A percentile compares a stretch with the other conserved stretches of the same genome.
phyloP scores from a whole-genome alignment of 1,140 invertebrate genomes.

The Caenorhabditis tropicalis region DNA sequence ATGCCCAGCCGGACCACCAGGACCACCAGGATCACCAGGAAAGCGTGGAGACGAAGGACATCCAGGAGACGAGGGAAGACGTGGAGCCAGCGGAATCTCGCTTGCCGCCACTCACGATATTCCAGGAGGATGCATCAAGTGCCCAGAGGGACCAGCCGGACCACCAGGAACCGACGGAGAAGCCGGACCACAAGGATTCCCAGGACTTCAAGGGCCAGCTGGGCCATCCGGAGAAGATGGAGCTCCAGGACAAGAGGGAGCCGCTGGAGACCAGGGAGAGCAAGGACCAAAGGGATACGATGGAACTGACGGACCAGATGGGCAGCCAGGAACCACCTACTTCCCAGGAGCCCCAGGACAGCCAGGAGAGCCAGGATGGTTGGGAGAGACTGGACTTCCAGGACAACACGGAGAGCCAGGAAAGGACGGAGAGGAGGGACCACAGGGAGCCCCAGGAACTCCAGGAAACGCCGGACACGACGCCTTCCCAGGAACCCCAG shows the following conservation, averaged over 20 bases:
- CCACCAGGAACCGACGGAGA: slow-evolving; percentile 21
- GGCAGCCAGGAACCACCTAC: slow-evolving; percentile 19
- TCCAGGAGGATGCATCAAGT: slow-evolving; percentile 51
- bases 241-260: slow-evolving; percentile 37
- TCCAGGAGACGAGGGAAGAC: slow-evolving; percentile 46
- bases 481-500: neutral
- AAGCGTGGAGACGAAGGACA: slow-evolving; percentile 49
- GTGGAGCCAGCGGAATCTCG: slow-evolving; percentile 46
- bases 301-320: slow-evolving; percentile 44
- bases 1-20: slow-evolving; percentile 52
- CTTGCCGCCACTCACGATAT: slow-evolving; percentile 21
- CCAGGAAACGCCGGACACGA: slow-evolving; percentile 3
- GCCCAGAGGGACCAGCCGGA: slow-evolving; percentile 17
- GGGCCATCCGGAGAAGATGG: slow-evolving; percentile 50
- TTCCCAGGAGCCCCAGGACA: slow-evolving; percentile 46
- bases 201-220: slow-evolving; percentile 23
- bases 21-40: slow-evolving; percentile 48
- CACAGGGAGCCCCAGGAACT: slow-evolving; percentile 31
- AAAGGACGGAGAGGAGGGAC: slow-evolving; percentile 19
- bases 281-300: slow-evolving; percentile 41
- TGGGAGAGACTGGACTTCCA: slow-evolving; percentile 38
- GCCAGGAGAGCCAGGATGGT: slow-evolving; percentile 45
- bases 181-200: slow-evolving; percentile 28
- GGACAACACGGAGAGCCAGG: slow-evolving; percentile 46
- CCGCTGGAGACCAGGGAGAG: slow-evolving; percentile 42